Evolutionary conservation across 1,140 invertebrate species (phyloP).

Genomic region (Homarus americanus): DNA sequence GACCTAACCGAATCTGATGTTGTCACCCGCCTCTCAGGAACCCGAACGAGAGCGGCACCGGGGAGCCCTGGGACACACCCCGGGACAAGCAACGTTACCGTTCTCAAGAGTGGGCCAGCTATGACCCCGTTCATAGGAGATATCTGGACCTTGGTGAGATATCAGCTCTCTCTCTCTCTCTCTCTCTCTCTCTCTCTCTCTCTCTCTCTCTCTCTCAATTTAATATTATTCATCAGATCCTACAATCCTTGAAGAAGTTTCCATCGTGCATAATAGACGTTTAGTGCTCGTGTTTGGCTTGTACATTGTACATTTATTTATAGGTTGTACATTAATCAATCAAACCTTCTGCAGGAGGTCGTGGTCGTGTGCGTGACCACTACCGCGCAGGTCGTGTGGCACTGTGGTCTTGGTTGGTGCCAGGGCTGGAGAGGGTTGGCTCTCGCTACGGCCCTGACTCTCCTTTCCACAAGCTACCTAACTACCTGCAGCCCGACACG

Average conservation of each 20-base stretch:
- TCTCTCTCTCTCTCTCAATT: too few species aligned
- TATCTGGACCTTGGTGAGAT: conserved; percentile 95
- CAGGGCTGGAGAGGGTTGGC: conserved; percentile 78
- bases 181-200: too few species aligned
- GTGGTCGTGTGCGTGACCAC: conserved; percentile 78
- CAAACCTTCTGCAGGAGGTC: conserved; percentile 43
- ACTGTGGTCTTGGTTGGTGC: conserved; percentile 81
- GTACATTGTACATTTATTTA: too few species aligned
- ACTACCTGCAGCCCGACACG: conserved; percentile 75
- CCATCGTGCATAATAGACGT: too few species aligned
- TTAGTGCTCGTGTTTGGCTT: too few species aligned
- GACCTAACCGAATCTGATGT: too few species aligned
- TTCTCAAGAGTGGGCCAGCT: conserved; percentile 92
- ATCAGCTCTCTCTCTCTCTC: too few species aligned
- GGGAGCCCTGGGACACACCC: conserved; percentile 80
- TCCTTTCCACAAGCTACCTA: conserved; percentile 73
- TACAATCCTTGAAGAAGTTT: too few species aligned
- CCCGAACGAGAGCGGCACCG: conserved; percentile 56
- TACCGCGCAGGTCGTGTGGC: conserved; percentile 81
- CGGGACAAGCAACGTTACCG: conserved; percentile 93
- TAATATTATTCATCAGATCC: too few species aligned
- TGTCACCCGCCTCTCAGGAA: background rate
- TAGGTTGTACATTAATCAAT: too few species aligned
- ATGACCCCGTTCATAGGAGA: conserved; percentile 93
- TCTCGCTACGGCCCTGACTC: conserved; percentile 69